Evolutionary conservation across 2,888 invertebrate species (phyloP), one percentile per base, ranked within the genome.

Genomic region (Lasioglossum malachurum): DNA sequence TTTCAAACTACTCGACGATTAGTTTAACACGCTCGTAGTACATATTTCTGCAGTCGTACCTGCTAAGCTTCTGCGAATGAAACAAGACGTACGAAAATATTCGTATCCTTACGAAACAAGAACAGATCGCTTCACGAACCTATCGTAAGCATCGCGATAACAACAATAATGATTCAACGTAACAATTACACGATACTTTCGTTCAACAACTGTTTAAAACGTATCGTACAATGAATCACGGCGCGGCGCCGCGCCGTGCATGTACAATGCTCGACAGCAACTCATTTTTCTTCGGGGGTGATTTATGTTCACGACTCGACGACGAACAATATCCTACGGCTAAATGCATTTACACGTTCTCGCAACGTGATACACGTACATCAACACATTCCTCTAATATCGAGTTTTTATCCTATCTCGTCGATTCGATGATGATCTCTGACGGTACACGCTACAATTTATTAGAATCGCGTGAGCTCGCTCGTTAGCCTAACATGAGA

Each of bases 381-480:
- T 77, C 79, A 82, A 88, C 84, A 84, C 81, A 86, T 87, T 83
- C 46, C 80, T 73, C 71, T 83, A 90, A 75, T 76, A 81, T 84
- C 72, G 67, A 83, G 84, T 5, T 67, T 35, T 57, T 16, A 23
- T 60, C 60, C 75, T 83, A 81, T 75, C 78, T 77, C 72, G 49
- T 60, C 80, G 71, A 75, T 83, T 77, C 23, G 64, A 82, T 64
- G 41, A 72, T 27, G 27, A 74, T 64, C 71, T 35, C n/a, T 19
- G 16, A 74, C 53, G 31, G 53, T 75, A 83, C 67, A 60, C 64
- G 75, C 71, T 19, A 75, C 53, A 73, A 41, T 69, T 27, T 44
- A 73, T 64, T 14, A 35, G 19, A 19, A 77, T 53, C 57, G 41
- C 60, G 14, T 31, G 3, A 38, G 35, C 14, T 41, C 69, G 35